Evolutionary conservation across 2,888 invertebrate genomes (phyloP).

Genomic region (Psylliodes chrysocephalus): DNA sequence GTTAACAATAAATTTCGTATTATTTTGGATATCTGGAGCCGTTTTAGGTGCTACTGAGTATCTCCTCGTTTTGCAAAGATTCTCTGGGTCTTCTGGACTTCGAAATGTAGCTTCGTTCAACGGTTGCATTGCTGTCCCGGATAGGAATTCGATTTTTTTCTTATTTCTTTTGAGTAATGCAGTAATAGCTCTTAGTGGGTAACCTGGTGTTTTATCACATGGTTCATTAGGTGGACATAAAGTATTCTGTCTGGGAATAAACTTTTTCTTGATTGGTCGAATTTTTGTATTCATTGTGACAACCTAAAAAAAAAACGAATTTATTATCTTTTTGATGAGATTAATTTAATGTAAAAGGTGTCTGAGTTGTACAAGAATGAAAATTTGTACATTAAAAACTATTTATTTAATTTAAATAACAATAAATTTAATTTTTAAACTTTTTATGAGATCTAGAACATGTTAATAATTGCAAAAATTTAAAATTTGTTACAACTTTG

Average conservation of each 20-base stretch:
- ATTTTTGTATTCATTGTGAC: background rate
- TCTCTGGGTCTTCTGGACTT: conserved; percentile 16
- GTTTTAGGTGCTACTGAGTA: conserved; percentile 26
- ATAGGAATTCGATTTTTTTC: conserved; percentile 25
- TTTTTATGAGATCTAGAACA: no score
- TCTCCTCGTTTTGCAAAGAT: conserved; percentile 35
- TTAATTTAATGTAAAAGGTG: no score
- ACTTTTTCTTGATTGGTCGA: conserved; percentile 15
- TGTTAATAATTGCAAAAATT: no score
- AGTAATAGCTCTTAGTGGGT: conserved; percentile 29
- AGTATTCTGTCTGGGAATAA: no score
- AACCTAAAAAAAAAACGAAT: no score
- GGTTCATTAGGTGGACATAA: conserved; percentile 16
- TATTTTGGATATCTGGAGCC: conserved; percentile 32
- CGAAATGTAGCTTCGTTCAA: background rate
- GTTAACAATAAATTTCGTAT: conserved; percentile 35
- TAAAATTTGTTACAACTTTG: no score
- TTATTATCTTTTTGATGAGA: no score
- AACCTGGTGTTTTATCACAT: conserved; percentile 29
- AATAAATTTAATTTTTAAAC: no score
- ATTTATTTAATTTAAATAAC: no score
- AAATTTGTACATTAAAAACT: no score
- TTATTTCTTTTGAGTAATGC: conserved; percentile 25
- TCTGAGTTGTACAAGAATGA: no score
- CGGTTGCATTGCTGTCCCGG: conserved; percentile 34